Evolutionary conservation across 2,888 invertebrate species (phyloP), one percentile per base, ranked within the genome.

Genomic region (Nymphalis c-album): DNA sequence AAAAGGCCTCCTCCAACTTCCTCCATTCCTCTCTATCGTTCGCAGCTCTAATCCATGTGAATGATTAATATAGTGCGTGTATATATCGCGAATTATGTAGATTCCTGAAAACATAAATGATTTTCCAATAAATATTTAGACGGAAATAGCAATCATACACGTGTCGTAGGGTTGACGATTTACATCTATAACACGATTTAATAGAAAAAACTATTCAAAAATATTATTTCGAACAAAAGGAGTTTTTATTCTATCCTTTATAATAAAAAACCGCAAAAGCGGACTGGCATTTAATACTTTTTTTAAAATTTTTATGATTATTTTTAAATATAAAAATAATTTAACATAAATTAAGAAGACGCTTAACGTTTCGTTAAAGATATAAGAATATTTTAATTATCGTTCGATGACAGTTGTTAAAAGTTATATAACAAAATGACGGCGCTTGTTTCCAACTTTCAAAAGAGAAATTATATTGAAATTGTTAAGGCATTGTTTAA

Each of bases 401-500:
- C 18, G 20, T 18, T 20, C 45, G 59, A 59, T 45, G 40, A 40
- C 45, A 59, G 40, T 6, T 20, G 8, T 20, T 59, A 16, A 31
- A 55, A 55, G 26, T 55, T 55, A 17, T 26, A 31, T 31, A 55
- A 55, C 22, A 59, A 59, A 59, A 59, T 45, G 20, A 20, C 31
- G 22, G 13, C 45, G 16, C 45, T 46, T 18, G 20, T 10, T 46
- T 59, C 45, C 2, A 59, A 45, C n/a, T 59, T 59, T 40, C 20
- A 45, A 59, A 59, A 40, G 40, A 58, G 16, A 45, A 17, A 55
- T 55, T 59, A 20, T 59, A 10, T 45, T 45, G 18, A 20, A 59
- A 61, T 61, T 47, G 26, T 48, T 50, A 26, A 50, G 26, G 26
- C 48, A 31, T 31, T 46, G 61, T 35, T 61, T 31, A n/a, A 31